A percentile compares a stretch with the other conserved stretches of the same genome.
phyloP scores from a whole-genome alignment of 1,140 invertebrate species.

The Aricia agestis region DNA sequence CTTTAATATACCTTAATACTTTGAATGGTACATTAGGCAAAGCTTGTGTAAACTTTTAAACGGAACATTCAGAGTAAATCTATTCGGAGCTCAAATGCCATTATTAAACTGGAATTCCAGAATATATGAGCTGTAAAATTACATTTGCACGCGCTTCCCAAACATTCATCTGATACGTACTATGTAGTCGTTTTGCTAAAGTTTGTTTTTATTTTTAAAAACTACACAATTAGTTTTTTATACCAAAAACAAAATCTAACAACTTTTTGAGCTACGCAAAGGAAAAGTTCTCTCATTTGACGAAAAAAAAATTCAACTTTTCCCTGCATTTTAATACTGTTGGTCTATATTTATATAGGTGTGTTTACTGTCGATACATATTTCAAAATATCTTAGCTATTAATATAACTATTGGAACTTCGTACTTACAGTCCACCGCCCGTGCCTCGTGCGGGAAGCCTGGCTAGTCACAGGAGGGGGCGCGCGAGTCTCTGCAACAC shows the following conservation, averaged over 20 bases:
- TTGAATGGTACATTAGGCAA: too few relatives aligned
- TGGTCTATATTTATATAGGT: too few relatives aligned
- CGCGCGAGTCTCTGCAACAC: slow-evolving; percentile 52
- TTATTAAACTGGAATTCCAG: slow-evolving; percentile 12
- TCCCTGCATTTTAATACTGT: too few relatives aligned
- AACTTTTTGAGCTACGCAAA: neutral
- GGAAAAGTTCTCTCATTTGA: neutral
- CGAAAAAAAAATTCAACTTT: too few relatives aligned
- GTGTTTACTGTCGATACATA: too few relatives aligned
- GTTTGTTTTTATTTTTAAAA: too few relatives aligned
- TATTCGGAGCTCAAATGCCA: neutral
- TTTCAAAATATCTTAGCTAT: too few relatives aligned
- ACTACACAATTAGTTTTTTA: too few relatives aligned
- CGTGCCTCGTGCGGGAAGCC: slow-evolving; percentile 61
- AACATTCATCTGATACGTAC: neutral
- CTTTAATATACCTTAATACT: too few relatives aligned
- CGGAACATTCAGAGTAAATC: neutral
- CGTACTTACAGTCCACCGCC: slow-evolving; percentile 68
- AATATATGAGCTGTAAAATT: slow-evolving; percentile 5
- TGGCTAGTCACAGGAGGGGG: slow-evolving; percentile 69
- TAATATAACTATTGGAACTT: too few relatives aligned
- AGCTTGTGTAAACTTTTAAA: slow-evolving; percentile 1
- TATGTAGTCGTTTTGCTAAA: neutral
- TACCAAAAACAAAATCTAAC: neutral
- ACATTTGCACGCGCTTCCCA: neutral